Evolutionary conservation across 2,797 vertebrate genomes (phyloP).

Genomic region (Choloepus didactylus): DNA sequence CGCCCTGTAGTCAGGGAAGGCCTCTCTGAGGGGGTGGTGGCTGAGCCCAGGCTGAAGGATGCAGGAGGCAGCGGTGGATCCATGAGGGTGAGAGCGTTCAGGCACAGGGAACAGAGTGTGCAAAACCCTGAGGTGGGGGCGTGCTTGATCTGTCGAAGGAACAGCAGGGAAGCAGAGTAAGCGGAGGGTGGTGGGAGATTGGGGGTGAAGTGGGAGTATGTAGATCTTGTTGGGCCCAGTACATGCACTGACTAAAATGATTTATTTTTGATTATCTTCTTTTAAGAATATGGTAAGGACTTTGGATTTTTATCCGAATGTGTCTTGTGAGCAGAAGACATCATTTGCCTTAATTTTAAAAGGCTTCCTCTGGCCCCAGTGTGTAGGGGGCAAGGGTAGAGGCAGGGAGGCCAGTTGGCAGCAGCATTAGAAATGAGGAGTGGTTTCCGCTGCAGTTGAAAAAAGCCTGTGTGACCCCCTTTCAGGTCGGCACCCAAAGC

Average conservation of each 20-base stretch:
- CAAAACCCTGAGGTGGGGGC: not conserved
- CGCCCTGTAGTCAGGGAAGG: not conserved
- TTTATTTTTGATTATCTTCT: not conserved
- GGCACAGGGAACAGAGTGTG: not conserved
- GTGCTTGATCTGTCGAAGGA: not conserved
- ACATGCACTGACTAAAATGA: not conserved
- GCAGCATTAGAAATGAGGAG: not conserved
- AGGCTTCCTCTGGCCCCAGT: not conserved
- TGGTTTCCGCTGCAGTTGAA: not conserved
- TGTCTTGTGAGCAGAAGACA: constrained; percentile 32
- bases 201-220: not conserved
- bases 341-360: constrained; percentile 41
- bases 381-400: not conserved
- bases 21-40: not conserved
- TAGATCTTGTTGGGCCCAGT: not conserved
- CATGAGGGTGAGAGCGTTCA: not conserved
- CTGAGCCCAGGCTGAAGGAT: not conserved
- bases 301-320: constrained; percentile 5
- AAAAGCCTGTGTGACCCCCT: not conserved
- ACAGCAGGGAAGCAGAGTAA: not conserved
- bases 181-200: not conserved
- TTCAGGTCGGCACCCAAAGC: too few relatives aligned
- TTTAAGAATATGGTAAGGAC: constrained; percentile 7
- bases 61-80: not conserved
- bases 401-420: not conserved